A percentile compares a stretch with the other conserved stretches of the same genome.
Evolutionary conservation across 2,888 invertebrate genomes (phyloP).

Genomic region (Morinoia aosen): DNA sequence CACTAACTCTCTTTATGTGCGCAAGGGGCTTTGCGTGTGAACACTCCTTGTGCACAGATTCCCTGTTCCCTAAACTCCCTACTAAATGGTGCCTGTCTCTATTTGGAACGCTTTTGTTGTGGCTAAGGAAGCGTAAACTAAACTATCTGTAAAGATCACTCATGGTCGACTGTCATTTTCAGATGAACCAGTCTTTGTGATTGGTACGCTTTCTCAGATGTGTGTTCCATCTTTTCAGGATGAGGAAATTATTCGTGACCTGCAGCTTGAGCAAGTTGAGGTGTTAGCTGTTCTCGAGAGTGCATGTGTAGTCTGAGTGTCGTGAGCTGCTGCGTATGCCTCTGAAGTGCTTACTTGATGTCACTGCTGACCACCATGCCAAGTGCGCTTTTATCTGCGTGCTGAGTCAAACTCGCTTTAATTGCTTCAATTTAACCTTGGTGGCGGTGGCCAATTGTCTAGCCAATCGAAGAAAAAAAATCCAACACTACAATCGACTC

Average conservation of each 20-base stretch:
- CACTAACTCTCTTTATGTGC: no score
- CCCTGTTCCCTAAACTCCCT: no score
- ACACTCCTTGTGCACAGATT: no score
- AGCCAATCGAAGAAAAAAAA: not conserved
- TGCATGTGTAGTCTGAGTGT: not conserved
- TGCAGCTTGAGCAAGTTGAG: not conserved
- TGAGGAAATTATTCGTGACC: not conserved
- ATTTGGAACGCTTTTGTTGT: no score
- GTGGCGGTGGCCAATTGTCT: not conserved
- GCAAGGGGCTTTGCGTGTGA: no score
- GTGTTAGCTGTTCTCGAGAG: not conserved
- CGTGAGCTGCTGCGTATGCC: not conserved
- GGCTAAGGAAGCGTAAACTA: no score
- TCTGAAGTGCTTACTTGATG: not conserved
- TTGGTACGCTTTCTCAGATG: not conserved
- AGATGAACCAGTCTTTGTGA: no score
- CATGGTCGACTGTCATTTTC: no score
- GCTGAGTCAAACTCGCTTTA: not conserved
- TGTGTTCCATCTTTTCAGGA: not conserved
- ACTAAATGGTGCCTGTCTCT: no score
- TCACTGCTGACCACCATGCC: not conserved
- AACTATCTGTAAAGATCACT: no score
- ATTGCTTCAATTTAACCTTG: not conserved
- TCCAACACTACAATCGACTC: not conserved
- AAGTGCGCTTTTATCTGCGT: not conserved